Evolutionary conservation across 2,888 invertebrate genomes (phyloP), one percentile per base, ranked within the genome.

Genomic region (Agrochola lychnidis): DNA sequence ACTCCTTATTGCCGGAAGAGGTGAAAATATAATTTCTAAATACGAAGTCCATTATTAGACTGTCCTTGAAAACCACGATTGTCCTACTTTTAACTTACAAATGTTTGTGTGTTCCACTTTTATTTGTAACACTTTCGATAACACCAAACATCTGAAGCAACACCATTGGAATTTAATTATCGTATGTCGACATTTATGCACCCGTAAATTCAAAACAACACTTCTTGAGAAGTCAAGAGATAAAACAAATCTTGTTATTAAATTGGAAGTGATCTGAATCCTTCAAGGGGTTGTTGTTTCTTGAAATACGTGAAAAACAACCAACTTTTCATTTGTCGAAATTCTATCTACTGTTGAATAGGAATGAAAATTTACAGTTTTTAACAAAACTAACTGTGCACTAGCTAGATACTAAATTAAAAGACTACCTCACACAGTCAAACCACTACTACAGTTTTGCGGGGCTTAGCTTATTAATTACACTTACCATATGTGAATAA

Each of bases 91-190:
- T 22, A 63, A 72, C n/a, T 48, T 2, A 48, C 16, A 57, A 64
- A 64, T 74, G 57, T 81, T 74, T 75, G 42, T 62, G n/a, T 81
- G 82, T 75, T 64, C 78, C 42, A 78, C 22, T 81, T 78, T 81
- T 57, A 42, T 81, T 64, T 36, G 57, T 25, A 81, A 74, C 75
- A 64, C 74, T 66, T 69, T 64, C 53, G 53, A 61, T 66, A 77
- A 82, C 69, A 77, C 12, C 19, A 30, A 56, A 70, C 83, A 69
- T 70, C 64, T 83, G 69, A 48, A 70, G 45, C 69, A 63, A 69
- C 36, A 64, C 48, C 53, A 81, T 51, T 53, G 51, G 63, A 45
- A 22, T 78, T 78, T 75, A 78, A 78, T 75, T 78, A 74, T 82
- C 64, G 76, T 40, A n/a, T 64, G 56, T 42, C 70, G 61, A 68